Conservation (phyloP, 2,888 invertebrate genomes). For the Syrista parreyssii region DNA sequence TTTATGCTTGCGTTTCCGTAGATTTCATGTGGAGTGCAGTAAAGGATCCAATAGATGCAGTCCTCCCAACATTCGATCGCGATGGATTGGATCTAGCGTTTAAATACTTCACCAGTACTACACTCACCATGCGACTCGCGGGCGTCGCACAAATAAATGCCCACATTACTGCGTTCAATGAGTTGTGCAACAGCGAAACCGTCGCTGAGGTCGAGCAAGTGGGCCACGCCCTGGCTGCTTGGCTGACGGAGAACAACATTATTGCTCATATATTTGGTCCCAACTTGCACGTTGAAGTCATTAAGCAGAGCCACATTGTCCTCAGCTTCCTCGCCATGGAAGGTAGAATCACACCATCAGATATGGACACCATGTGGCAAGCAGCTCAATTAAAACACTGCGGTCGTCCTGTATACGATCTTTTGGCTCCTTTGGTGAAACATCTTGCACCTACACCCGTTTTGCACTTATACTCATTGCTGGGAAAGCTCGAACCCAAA, state of each 20-base stretch:
- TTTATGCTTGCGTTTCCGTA: conserved; percentile 48
- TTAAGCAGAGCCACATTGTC: conserved; percentile 94
- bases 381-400: conserved; percentile 96
- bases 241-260: conserved; percentile 90
- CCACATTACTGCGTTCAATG: conserved; percentile 91
- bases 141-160: conserved; percentile 96
- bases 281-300: conserved; percentile 95
- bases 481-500: conserved; percentile 89
- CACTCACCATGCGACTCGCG: conserved; percentile 91
- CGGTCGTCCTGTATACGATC: conserved; percentile 91
- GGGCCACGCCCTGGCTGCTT: conserved; percentile 86
- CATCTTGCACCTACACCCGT: conserved; percentile 90
- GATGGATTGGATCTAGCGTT: conserved; percentile 94
- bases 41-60: conserved; percentile 89
- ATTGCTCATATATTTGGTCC: conserved; percentile 97
- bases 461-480: conserved; percentile 85
- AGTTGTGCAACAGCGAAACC: conserved; percentile 89
- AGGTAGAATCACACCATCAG: conserved; percentile 88
- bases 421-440: conserved; percentile 89
- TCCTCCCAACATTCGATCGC: conserved; percentile 82
- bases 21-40: conserved; percentile 97
- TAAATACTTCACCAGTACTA: conserved; percentile 95
- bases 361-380: conserved; percentile 94
- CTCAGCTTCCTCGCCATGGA: conserved; percentile 93
- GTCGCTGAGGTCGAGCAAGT: conserved; percentile 87